A percentile compares a stretch with the other conserved stretches of the same genome.
These are phyloP conservation scores for Notarius lentiginosus DNA, from an alignment of 2,113 vertebrate genomes.

Conservation along the genomic window DNA sequence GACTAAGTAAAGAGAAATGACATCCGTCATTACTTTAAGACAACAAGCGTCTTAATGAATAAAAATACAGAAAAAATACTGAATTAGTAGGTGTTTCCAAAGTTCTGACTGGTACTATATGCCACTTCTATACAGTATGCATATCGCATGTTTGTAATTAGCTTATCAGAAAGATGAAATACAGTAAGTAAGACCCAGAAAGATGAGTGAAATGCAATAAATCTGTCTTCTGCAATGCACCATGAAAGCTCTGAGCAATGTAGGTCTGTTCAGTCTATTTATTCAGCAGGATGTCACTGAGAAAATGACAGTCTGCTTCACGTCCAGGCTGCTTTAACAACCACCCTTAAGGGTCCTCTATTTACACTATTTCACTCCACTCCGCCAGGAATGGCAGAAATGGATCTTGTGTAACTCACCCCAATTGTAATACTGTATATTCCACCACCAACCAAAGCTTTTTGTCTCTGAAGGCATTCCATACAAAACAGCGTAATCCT, in stretches of 20 bases:
- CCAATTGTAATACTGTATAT: background rate
- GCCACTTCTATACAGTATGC: background rate
- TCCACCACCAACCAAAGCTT: background rate
- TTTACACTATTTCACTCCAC: background rate
- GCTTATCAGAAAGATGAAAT: background rate
- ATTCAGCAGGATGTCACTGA: constrained; percentile 23
- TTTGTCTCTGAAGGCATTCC: background rate
- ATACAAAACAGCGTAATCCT: background rate
- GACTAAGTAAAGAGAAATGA: too few species aligned
- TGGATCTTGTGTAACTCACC: background rate
- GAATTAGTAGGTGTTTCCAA: too few species aligned
- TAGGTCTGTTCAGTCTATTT: constrained; percentile 41
- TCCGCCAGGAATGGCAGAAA: background rate
- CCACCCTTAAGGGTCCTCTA: background rate
- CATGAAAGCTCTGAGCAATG: constrained; percentile 9
- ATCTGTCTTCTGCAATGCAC: constrained; percentile 24
- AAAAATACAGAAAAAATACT: too few species aligned
- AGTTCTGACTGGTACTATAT: too few species aligned
- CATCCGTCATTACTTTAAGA: too few species aligned
- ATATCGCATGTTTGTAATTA: background rate
- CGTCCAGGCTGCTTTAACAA: constrained; percentile 3
- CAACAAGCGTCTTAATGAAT: too few species aligned
- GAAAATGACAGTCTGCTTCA: constrained; percentile 19
- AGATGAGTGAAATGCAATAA: constrained; percentile 16
- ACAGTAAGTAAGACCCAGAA: background rate